Evolutionary conservation across 2,113 vertebrate species (phyloP).

Genomic region (Lepisosteus osseus): DNA sequence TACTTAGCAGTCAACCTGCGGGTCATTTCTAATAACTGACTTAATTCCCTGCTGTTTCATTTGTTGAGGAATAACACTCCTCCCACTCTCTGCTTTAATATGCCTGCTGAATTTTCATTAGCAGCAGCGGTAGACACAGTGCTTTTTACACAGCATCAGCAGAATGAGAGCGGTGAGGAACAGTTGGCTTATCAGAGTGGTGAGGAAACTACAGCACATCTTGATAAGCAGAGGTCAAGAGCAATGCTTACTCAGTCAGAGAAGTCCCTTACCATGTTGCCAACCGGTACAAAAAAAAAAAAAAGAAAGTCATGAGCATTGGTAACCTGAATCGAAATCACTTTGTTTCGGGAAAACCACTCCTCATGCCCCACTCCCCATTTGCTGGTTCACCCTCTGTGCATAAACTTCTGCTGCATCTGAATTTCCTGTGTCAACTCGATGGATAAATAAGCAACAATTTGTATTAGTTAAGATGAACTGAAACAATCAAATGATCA

Average conservation of each 20-base stretch:
- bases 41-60: conserved; percentile 3
- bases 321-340: no score
- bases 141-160: not conserved
- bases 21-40: conserved; percentile 4
- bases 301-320: no score
- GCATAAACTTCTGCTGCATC: no score
- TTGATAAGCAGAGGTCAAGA: not conserved
- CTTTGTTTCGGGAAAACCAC: no score
- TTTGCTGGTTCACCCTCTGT: no score
- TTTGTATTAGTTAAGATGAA: no score
- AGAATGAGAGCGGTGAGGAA: not conserved
- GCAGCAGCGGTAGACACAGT: not conserved
- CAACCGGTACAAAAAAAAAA: no score
- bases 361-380: no score
- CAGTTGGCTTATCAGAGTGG: not conserved
- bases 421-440: no score
- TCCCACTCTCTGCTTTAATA: not conserved
- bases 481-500: no score
- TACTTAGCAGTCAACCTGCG: not conserved
- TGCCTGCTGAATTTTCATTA: conserved; percentile 2
- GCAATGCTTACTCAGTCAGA: not conserved
- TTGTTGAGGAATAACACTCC: conserved; percentile 3
- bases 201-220: not conserved
- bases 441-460: no score
- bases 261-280: no score